These are phyloP conservation scores for Brachyhypopomus occidentalis DNA, from an alignment of 2,113 vertebrate genomes.

Conservation along the genomic window DNA sequence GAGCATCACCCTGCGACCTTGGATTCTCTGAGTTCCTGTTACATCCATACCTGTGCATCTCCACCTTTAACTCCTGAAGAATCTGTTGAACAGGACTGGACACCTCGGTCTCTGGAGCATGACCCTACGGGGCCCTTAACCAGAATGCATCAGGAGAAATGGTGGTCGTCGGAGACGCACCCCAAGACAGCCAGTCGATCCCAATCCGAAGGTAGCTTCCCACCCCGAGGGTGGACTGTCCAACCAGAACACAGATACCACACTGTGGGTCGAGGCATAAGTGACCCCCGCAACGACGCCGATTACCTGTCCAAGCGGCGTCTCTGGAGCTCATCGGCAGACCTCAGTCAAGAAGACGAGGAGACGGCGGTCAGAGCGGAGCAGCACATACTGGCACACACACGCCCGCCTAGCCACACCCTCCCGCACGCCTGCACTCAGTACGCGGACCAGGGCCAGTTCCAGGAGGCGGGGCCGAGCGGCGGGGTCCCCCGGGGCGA, in stretches of 20 bases:
- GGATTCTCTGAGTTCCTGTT: constrained; percentile 74
- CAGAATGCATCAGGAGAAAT: constrained; percentile 76
- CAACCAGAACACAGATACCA: constrained; percentile 75
- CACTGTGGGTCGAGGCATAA: constrained; percentile 73
- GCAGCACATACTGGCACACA: constrained; percentile 54
- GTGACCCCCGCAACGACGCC: constrained; percentile 55
- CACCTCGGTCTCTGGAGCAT: constrained; percentile 58
- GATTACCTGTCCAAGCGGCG: constrained; percentile 59
- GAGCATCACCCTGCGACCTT: constrained; percentile 55
- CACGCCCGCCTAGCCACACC: constrained; percentile 49
- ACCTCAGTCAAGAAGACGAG: constrained; percentile 81
- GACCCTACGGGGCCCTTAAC: constrained; percentile 48
- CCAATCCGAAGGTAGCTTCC: constrained; percentile 83
- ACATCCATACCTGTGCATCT: constrained; percentile 62
- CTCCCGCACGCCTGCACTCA: constrained; percentile 59
- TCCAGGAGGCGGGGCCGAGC: constrained; percentile 64
- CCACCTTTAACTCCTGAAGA: constrained; percentile 60
- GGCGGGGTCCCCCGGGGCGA: constrained; percentile 55
- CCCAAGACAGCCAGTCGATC: constrained; percentile 76
- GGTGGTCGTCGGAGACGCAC: constrained; percentile 63
- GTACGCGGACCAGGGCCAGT: constrained; percentile 63
- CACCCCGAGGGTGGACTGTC: constrained; percentile 65
- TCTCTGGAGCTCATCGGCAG: constrained; percentile 85
- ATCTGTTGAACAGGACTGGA: constrained; percentile 55
- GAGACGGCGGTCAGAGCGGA: constrained; percentile 55